Evolutionary conservation across 2,113 vertebrate genomes (phyloP).

Genomic region (Nyctereutes procyonoides): DNA sequence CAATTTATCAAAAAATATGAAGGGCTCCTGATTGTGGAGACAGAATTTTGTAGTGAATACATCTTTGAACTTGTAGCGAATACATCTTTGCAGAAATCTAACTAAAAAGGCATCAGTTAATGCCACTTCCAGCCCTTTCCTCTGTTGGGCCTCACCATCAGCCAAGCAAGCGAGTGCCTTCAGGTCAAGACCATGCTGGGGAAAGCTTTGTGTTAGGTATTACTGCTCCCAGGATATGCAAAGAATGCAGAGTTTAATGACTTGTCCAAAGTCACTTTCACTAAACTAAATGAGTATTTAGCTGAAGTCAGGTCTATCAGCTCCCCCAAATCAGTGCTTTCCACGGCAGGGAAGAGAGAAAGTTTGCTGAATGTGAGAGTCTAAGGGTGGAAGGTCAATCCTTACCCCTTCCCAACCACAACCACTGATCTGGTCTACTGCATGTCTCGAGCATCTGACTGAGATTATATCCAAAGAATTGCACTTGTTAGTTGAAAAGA

Average conservation of each 20-base stretch:
- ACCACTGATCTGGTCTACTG: background rate
- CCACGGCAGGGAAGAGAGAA: background rate
- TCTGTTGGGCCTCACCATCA: background rate
- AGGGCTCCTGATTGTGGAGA: background rate
- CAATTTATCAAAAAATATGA: background rate
- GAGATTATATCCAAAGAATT: background rate
- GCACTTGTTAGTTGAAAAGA: background rate
- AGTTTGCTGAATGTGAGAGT: background rate
- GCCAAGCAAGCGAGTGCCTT: background rate
- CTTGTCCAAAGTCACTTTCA: background rate
- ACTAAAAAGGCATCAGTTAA: background rate
- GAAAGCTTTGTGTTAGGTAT: background rate
- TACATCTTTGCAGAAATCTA: background rate
- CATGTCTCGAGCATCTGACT: background rate
- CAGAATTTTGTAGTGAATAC: background rate
- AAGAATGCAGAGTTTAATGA: background rate
- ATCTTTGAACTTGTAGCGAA: background rate
- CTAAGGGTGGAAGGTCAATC: fast-evolving
- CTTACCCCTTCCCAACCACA: too few species aligned
- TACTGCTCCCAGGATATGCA: background rate
- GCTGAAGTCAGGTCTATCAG: background rate
- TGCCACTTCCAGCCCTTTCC: background rate
- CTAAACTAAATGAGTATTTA: background rate
- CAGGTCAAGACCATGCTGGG: background rate
- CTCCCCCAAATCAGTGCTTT: background rate